A percentile compares a stretch with the other conserved stretches of the same genome.
These are phyloP conservation scores for Orius laevigatus DNA, from an alignment of 1,140 invertebrate genomes.

Conservation along the genomic window DNA sequence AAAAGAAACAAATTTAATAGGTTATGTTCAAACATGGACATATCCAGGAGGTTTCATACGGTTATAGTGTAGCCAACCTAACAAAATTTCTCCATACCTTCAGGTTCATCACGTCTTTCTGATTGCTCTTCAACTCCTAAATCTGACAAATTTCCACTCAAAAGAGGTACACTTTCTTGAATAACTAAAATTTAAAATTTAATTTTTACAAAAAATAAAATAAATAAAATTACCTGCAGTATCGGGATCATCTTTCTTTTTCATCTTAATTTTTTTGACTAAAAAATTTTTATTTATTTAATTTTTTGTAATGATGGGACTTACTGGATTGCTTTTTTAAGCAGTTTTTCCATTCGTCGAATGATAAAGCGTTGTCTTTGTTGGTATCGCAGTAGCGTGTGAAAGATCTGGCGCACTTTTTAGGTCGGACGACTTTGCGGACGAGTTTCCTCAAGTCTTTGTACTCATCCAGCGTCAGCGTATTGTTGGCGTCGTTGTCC, in stretches of 20 bases:
- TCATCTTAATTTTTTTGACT: too few species aligned
- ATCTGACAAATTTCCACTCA: slow-evolving; percentile 14
- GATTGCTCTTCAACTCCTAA: slow-evolving; percentile 11
- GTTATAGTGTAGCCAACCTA: too few species aligned
- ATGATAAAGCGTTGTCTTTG: slow-evolving; percentile 52
- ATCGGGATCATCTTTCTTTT: too few species aligned
- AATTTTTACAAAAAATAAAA: too few species aligned
- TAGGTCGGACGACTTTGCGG: slow-evolving; percentile 71
- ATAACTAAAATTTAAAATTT: slow-evolving; percentile 10
- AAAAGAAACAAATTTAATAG: not conserved
- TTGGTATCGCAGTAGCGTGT: slow-evolving; percentile 69
- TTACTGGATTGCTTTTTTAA: not conserved
- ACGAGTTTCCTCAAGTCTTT: slow-evolving; percentile 59
- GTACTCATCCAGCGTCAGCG: slow-evolving; percentile 62
- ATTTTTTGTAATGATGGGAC: not conserved
- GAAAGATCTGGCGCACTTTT: slow-evolving; percentile 76
- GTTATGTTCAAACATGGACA: too few species aligned
- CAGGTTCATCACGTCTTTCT: slow-evolving; percentile 19
- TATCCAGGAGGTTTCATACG: too few species aligned
- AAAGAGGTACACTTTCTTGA: slow-evolving; percentile 19
- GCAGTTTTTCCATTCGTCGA: slow-evolving; percentile 68
- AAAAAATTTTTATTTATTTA: too few species aligned
- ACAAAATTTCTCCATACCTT: too few species aligned
- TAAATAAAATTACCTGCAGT: too few species aligned
- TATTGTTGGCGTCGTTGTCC: slow-evolving; percentile 57